Percentiles rank a stretch among this genome's conserved stretches.
phyloP scores from a whole-genome alignment of 2,888 invertebrate genomes.

The Philopedon plagiatum region DNA sequence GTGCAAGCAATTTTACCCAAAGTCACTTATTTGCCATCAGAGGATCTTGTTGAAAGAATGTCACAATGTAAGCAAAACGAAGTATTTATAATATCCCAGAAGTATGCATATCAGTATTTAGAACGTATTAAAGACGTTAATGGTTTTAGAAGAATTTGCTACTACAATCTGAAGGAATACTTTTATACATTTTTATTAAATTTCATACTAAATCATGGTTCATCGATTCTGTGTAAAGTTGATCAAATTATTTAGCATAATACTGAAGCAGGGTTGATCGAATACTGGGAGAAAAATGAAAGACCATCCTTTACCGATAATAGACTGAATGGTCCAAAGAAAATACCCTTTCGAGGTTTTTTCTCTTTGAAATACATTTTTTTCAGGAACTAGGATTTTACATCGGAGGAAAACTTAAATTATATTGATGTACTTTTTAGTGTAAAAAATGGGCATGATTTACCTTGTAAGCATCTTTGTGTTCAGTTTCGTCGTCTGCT shows the following conservation, averaged over 20 bases:
- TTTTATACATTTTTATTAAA: not conserved
- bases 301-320: not conserved
- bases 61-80: not conserved
- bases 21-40: not conserved
- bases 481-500: no score
- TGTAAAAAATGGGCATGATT: no score
- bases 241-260: conserved; percentile 5
- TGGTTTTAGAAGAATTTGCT: conserved; percentile 26
- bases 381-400: no score
- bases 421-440: no score
- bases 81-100: not conserved
- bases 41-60: conserved; percentile 12
- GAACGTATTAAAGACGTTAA: conserved; percentile 5
- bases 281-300: conserved; percentile 17
- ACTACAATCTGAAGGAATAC: conserved; percentile 11
- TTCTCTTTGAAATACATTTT: no score
- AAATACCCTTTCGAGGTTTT: not conserved
- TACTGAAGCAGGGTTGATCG: conserved; percentile 21
- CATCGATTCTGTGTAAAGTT: conserved; percentile 16
- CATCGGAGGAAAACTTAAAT: no score
- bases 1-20: not conserved
- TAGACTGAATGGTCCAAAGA: conserved; percentile 3
- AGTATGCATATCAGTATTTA: not conserved
- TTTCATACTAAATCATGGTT: conserved; percentile 7
- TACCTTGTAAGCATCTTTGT: no score